Evolutionary conservation across 1,140 invertebrate genomes (phyloP), one percentile per base, ranked within the genome.

Genomic region (Scaptomyza hsui): DNA sequence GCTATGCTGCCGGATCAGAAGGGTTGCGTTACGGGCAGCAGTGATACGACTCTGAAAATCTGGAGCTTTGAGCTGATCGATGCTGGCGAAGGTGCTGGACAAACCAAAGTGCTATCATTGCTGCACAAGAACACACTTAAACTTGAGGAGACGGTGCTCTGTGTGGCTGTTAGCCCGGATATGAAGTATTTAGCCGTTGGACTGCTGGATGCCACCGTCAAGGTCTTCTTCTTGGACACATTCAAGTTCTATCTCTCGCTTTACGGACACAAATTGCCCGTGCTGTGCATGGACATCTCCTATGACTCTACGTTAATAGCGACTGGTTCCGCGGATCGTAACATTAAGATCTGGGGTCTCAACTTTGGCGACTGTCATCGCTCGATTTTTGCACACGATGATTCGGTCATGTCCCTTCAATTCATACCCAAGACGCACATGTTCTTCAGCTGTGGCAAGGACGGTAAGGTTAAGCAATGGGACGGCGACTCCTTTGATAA

Each of bases 281-380:
- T 99, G 0, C 92, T 97, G 0, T 97, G 96, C 80, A 94, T 99
- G 93, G 98, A 99, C 90, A 98, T 99, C 72, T 98, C 96, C 1
- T 95, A 95, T 75, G 98, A 99, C 92, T 97, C 95, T 0, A 94
- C 94, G 1, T 85, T 99, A 1, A 96, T 99, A 64, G 97, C 95
- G 1, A 99, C 98, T 0, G 98, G 98, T 18, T 99, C 98, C 13
- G 96, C 96, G 0, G 99, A 99, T 92, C 94, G 98, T 16, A 99
- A 98, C 92, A 94, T 99, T 3, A 99, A 99, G 93, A 96, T 99
- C 69, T 99, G 98, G 98, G 98, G 98, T 44, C 94, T 99, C 90
- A 98, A 99, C 92, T 99, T 99, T 92, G 99, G 99, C 15, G 98
- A 99, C 92, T 99, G 98, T 82, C 96, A 97, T 90, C 95, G 94